These are phyloP conservation scores for Calliphora vicina DNA, from an alignment of 1,140 invertebrate genomes.

Conservation along the genomic window DNA sequence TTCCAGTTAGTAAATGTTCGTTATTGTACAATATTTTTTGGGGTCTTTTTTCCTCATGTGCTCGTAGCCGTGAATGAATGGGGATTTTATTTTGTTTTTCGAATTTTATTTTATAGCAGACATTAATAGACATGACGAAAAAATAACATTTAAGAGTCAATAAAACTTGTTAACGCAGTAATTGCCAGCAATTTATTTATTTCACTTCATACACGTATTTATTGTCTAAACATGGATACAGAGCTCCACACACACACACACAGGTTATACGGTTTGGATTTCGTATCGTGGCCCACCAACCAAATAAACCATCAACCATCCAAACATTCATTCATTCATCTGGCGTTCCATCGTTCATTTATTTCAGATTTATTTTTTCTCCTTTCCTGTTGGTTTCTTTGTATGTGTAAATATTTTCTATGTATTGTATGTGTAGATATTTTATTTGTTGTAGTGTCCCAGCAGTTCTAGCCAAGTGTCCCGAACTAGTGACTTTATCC, in stretches of 20 bases:
- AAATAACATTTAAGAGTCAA: conserved; percentile 47
- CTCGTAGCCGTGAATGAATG: background rate
- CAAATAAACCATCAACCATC: background rate
- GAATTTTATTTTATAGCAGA: conserved; percentile 10
- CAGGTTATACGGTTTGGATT: background rate
- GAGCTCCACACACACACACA: background rate
- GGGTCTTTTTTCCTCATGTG: background rate
- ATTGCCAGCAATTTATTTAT: conserved; percentile 46
- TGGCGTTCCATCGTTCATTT: background rate
- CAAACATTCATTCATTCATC: background rate
- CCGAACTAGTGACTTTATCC: no score
- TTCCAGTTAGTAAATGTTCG: background rate
- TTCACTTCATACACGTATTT: conserved; percentile 36
- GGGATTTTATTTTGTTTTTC: background rate
- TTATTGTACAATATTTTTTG: background rate
- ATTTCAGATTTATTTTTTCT: background rate
- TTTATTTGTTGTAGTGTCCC: no score
- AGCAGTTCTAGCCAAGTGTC: no score
- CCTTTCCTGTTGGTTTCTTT: background rate
- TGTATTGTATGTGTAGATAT: background rate
- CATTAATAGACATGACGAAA: conserved; percentile 43
- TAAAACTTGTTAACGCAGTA: conserved; percentile 47
- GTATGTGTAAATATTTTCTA: background rate
- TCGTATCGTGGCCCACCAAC: background rate
- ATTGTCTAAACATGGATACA: background rate